Evolutionary conservation across 37 sponge, comb jelly and placozoan species (phyloP), one percentile per base, ranked within the genome.

Genomic region (Cladorhizidae sp.): DNA sequence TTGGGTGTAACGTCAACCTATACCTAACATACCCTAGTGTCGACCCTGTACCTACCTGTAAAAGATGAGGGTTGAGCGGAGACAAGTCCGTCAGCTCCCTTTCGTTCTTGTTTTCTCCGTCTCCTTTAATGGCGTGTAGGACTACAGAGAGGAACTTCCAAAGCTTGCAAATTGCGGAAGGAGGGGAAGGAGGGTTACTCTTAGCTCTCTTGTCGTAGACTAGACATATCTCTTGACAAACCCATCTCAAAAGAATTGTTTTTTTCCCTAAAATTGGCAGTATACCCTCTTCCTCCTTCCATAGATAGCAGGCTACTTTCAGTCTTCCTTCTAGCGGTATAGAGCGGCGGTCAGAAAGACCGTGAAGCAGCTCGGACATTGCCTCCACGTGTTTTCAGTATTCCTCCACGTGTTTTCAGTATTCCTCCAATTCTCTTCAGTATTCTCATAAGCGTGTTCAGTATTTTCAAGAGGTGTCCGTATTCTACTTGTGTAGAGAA

Each of bases 271-370:
- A 9, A n/a, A 39, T 15, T 11, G 41, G 72, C n/a, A 71, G 29
- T 36, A n/a, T 22, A 14, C 59, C 33, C 42, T 77, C 70, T 33
- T 73, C 56, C 65, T 63, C 43, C 22, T 23, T 41, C 87, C 81
- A 83, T 59, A 83, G 29, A 54, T 65, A 72, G 67, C 79, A 73
- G 12, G 89, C 89, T 2, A 88, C 74, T 57, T 83, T 88, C 45
- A 88, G 52, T 14, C 89, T 55, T 26, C 78, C 84, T n/a, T 36
- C 54, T 15, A 37, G 0, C 5, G 32, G 63, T 2, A 83, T 32
- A 2, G 84, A 77, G 32, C 31, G 49, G 9, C 49, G 42, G 26
- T 88, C 56, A 9, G 40, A 57, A 28, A 88, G 45, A 15, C 67
- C 73, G 2, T 42, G 28, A 61, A 31, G 38, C 70, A 87, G 65